These are phyloP conservation scores for Caenorhabditis zanzibari DNA, from an alignment of 2,888 invertebrate genomes.

Conservation along the genomic window DNA sequence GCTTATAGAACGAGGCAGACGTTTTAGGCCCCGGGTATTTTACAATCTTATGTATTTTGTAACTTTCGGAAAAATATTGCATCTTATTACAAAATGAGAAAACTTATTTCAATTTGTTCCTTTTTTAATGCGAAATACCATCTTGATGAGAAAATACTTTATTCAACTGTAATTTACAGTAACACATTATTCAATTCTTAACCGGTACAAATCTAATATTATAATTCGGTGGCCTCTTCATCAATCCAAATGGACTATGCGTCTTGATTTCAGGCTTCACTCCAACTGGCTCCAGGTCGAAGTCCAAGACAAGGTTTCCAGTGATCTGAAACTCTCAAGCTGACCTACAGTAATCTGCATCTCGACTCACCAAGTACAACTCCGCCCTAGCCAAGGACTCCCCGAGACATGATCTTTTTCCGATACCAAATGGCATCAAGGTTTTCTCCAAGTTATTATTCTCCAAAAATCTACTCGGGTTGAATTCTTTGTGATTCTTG, in stretches of 20 bases:
- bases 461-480: conserved; percentile 60
- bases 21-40: no score
- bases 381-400: conserved; percentile 69
- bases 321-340: conserved; percentile 34
- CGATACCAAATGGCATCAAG: conserved; percentile 66
- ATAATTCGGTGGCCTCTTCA: conserved; percentile 44
- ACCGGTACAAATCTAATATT: conserved; percentile 24
- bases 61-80: no score
- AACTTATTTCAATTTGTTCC: no score
- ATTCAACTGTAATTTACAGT: background rate
- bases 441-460: conserved; percentile 54
- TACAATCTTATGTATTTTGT: no score
- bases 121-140: no score
- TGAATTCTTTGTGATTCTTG: conserved; percentile 55
- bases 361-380: conserved; percentile 62
- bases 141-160: background rate
- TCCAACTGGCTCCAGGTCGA: conserved; percentile 35
- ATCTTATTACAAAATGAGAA: no score
- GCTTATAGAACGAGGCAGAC: no score
- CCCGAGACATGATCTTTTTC: conserved; percentile 69
- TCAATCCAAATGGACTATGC: conserved; percentile 12
- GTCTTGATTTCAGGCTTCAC: conserved; percentile 11
- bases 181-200: background rate
- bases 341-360: background rate
- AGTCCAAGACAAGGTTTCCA: conserved; percentile 50